Conservation (phyloP, 2,797 vertebrate species). For the Bovichtus diacanthus region DNA sequence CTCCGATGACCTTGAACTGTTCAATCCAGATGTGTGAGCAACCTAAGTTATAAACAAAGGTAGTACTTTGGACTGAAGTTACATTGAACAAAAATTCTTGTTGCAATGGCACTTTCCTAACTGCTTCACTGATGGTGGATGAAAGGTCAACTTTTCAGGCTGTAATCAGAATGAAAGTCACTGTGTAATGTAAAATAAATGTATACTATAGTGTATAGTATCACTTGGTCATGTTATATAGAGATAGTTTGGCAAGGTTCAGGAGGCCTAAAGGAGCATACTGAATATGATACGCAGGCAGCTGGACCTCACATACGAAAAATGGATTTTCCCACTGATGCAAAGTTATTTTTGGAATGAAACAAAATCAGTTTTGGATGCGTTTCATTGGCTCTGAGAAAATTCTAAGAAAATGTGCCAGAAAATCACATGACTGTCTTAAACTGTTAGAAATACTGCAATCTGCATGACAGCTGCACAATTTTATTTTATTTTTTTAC, state of each 20-base stretch:
- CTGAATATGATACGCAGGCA: constrained; percentile 7
- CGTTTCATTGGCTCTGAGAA: constrained; percentile 16
- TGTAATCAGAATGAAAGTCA: not conserved
- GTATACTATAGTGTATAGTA: not conserved
- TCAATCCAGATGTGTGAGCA: constrained; percentile 53
- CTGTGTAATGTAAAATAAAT: constrained; percentile 17
- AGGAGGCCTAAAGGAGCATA: not conserved
- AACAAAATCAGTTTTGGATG: constrained; percentile 23
- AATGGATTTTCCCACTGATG: constrained; percentile 27
- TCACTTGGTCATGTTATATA: not conserved
- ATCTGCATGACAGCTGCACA: not conserved
- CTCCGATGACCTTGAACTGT: constrained; percentile 16
- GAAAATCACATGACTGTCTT: constrained; percentile 30
- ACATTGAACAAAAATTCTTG: not conserved
- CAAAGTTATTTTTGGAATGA: constrained; percentile 43
- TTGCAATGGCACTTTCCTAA: constrained; percentile 23
- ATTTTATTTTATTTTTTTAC: not conserved
- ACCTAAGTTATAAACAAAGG: constrained; percentile 21
- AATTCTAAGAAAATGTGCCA: constrained; percentile 15
- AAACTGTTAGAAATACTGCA: constrained; percentile 9
- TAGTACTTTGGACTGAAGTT: constrained; percentile 20
- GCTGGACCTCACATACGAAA: constrained; percentile 17
- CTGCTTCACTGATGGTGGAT: not conserved
- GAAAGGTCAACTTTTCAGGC: constrained; percentile 3
- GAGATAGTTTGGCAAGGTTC: not conserved